Evolutionary conservation across 64 coral and sea anemone genomes (phyloP), one percentile per base, ranked within the genome.

Genomic region (Astreopora myriophthalma): DNA sequence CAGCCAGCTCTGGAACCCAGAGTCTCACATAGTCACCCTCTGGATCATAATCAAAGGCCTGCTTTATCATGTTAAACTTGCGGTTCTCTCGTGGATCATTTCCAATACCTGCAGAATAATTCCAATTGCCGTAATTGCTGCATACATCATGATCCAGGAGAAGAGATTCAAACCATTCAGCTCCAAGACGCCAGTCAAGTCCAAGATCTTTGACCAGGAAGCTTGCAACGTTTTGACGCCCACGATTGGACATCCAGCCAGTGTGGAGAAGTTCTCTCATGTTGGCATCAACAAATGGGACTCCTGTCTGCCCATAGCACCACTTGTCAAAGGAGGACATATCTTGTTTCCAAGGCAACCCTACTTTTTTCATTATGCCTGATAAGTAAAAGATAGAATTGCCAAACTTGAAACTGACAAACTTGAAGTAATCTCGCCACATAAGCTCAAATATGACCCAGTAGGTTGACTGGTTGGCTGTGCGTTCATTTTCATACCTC

Each of bases 161-260:
- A 30, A 93, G 84, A 93, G 81, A 87, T 77, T 93, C 91, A 60
- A 93, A 88, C 91, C 91, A 93, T 67, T 93, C 91, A 57, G 91
- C 91, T 57, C 91, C 91, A 40, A 87, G 34, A 8, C 91, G 85
- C 91, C 91, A 93, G 44, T 93, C 91, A 58, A 93, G 32, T 40
- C 80, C 70, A 32, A 93, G 80, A 75, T 93, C 91, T 75, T 94
- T 94, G 13, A 86, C 80, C n/a, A 94, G 29, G 48, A 94, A 94
- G 46, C 85, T 89, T 8, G 92, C 92, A 6, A 94, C 92, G 65
- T 89, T 94, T 30, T 89, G 85, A 30, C 92, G 86, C 22, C 85
- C 92, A 46, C 92, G 74, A 68, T 94, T 94, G 13, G 85, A 89
- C 92, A 94, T 89, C 51, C 86, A 94, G 36, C 92, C 92, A 44